Evolutionary conservation across 2,113 vertebrate species (phyloP).

Genomic region (Chaetorhynchus papuensis): DNA sequence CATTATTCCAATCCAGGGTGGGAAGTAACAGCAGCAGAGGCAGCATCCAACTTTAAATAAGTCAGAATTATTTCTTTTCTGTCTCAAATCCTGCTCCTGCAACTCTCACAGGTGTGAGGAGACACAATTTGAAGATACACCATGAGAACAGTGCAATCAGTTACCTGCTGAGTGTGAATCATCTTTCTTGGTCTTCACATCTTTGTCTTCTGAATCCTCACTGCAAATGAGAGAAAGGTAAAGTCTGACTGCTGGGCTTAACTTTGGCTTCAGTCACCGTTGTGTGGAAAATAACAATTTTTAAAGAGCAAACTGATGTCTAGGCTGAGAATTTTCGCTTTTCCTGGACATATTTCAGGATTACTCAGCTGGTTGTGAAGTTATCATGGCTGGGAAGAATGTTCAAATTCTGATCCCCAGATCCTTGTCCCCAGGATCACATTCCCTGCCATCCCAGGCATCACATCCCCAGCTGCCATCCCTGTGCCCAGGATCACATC

Average conservation of each 20-base stretch:
- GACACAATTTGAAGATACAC: not conserved
- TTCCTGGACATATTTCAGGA: not conserved
- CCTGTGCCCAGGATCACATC: not conserved
- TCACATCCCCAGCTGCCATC: no score
- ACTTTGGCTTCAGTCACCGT: not conserved
- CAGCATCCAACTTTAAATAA: not conserved
- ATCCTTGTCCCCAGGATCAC: no score
- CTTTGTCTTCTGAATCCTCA: constrained; percentile 96
- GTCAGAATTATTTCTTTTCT: not conserved
- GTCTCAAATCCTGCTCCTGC: not conserved
- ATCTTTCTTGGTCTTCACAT: constrained; percentile 91
- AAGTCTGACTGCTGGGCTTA: not conserved
- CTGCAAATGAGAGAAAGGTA: constrained; percentile 65
- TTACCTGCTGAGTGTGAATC: constrained; percentile 91
- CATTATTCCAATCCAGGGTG: not conserved
- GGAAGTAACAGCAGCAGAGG: not conserved
- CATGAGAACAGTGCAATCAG: not conserved
- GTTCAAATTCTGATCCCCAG: not conserved
- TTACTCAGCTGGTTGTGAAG: not conserved
- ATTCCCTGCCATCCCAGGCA: no score
- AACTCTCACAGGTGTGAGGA: not conserved
- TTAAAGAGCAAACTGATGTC: not conserved
- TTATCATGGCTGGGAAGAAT: not conserved
- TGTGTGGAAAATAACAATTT: not conserved
- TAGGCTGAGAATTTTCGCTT: not conserved